Evolutionary conservation across 2,113 vertebrate genomes (phyloP).

Genomic region (Penelope pileata): DNA sequence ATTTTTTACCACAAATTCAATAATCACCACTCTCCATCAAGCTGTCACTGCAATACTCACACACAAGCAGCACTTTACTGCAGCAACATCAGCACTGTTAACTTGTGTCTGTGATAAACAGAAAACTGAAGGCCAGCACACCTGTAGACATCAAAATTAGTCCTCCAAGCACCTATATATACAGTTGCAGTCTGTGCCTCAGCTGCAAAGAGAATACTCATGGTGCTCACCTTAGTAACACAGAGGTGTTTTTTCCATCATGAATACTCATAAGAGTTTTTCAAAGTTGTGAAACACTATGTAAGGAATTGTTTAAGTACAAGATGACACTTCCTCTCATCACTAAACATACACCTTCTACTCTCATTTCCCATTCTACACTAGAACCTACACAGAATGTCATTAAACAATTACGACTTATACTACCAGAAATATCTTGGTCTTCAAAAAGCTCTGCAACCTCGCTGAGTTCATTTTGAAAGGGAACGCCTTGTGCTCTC

Average conservation of each 20-base stretch:
- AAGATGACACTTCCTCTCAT: background rate
- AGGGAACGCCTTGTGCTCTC: background rate
- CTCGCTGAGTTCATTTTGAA: background rate
- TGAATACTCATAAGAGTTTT: background rate
- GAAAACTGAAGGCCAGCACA: background rate
- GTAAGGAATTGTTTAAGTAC: background rate
- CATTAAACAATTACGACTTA: background rate
- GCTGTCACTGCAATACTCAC: background rate
- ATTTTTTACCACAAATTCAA: conserved; percentile 48
- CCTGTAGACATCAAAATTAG: background rate
- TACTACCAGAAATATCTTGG: background rate
- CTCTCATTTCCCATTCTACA: background rate
- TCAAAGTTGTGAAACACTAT: background rate
- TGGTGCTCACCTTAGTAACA: background rate
- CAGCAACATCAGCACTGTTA: background rate
- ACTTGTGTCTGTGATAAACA: background rate
- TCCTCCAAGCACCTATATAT: background rate
- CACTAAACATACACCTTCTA: background rate
- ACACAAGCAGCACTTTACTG: background rate
- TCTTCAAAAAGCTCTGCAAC: background rate
- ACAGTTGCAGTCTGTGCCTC: background rate
- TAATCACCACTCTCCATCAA: conserved; percentile 38
- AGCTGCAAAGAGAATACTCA: background rate
- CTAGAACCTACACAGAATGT: background rate
- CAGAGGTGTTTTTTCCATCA: background rate